These are phyloP conservation scores for Acrocephalus kingi DNA, from an alignment of 2,113 vertebrate species.

Conservation along the genomic window DNA sequence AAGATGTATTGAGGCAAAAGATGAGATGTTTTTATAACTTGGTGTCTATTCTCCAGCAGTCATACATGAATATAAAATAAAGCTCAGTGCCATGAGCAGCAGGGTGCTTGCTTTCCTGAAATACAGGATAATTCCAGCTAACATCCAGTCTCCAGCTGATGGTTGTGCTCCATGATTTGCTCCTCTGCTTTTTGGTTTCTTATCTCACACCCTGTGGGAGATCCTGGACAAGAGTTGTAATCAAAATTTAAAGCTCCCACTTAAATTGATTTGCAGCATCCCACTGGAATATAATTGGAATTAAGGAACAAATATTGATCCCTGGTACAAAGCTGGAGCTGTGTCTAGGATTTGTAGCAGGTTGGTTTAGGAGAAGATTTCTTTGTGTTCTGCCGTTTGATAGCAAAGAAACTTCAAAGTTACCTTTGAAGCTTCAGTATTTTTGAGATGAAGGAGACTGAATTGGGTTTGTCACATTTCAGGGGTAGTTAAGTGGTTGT, in stretches of 20 bases:
- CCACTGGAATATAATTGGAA: not conserved
- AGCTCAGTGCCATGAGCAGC: not conserved
- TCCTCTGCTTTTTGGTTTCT: slow-evolving; percentile 2
- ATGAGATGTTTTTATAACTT: not conserved
- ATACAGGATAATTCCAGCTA: not conserved
- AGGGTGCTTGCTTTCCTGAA: not conserved
- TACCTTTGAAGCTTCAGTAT: slow-evolving; percentile 7
- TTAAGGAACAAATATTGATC: not conserved
- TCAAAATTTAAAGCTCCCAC: not conserved
- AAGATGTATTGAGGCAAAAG: not conserved
- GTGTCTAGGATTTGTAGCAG: not conserved
- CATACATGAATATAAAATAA: not conserved
- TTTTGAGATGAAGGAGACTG: not conserved
- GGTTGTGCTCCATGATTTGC: not conserved
- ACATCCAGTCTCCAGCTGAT: not conserved
- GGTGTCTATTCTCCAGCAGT: not conserved
- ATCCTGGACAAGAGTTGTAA: not conserved
- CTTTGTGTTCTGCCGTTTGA: not conserved
- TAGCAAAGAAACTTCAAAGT: not conserved
- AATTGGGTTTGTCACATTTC: slow-evolving; percentile 7
- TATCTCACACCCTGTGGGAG: not conserved
- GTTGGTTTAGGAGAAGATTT: not conserved
- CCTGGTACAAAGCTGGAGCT: not conserved
- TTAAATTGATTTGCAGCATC: not conserved
- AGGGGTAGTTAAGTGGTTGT: not conserved